A percentile compares a stretch with the other conserved stretches of the same genome.
Evolutionary conservation across 2,888 invertebrate genomes (phyloP).

Genomic region (Polia nebulosa): DNA sequence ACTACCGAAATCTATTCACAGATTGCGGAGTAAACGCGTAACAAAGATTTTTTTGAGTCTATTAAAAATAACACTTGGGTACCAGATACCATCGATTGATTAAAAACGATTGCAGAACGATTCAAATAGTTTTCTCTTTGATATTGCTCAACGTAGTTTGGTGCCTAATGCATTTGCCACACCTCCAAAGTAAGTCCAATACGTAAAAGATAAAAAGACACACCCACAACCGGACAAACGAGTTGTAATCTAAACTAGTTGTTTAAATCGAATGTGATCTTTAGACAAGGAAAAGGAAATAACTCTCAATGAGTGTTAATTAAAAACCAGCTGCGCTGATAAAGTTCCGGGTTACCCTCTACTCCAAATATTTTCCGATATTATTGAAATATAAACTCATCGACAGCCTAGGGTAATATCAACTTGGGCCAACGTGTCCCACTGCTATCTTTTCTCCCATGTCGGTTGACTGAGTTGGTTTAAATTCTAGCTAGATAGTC

Average conservation of each 20-base stretch:
- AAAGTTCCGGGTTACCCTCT: neutral
- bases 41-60: too few relatives aligned
- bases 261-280: conserved; percentile 13
- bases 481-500: neutral
- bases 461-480: neutral
- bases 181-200: conserved; percentile 45
- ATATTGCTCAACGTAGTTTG: conserved; percentile 10
- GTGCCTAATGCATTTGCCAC: conserved; percentile 53
- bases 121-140: neutral
- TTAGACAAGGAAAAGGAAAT: conserved; percentile 28
- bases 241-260: conserved; percentile 42
- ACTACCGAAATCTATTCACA: too few relatives aligned
- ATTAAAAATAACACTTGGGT: too few relatives aligned
- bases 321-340: neutral
- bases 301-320: neutral
- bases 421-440: neutral
- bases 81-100: neutral
- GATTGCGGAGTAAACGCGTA: too few relatives aligned
- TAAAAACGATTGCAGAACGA: neutral
- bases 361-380: neutral
- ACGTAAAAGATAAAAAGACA: conserved; percentile 55
- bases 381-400: neutral
- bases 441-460: neutral
- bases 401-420: neutral
- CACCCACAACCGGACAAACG: conserved; percentile 50